Base-by-base conservation (phyloP, 2,888 invertebrate genomes). In the Oxystoma pomonae region DNA sequence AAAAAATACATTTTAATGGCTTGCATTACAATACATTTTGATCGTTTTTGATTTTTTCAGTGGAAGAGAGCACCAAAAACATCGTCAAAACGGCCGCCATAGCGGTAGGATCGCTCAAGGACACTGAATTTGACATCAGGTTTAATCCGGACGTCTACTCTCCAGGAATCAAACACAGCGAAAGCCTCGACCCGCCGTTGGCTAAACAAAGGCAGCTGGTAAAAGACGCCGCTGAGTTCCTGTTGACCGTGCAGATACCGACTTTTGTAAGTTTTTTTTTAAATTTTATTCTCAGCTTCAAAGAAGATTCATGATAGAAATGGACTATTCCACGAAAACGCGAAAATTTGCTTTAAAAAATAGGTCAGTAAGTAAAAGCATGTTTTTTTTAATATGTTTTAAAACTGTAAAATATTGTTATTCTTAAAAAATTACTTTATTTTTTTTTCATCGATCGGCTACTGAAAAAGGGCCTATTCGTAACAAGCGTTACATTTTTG, bases 141-240 rank as follows among this genome's bases (percentile, higher is more conserved):
- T 99, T 99, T 82, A 99, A 99, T 83, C 97, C 98, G 0, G 99
- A 99, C 82, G 96, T 98, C 66, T 98, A 93, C 82, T 98, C 98
- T 9, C 92, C 94, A 0, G 95, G 95, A 60, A 97, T 99, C 65
- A 86, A 85, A 63, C 97, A 98, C 82, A 85, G 87, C 17, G 88
- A 91, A 71, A 88, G 18, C 87, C 89, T 75, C 78, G 87, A 69
- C 83, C 87, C 62, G 86, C 88, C 71, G 12, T 82, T 96, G 60
- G 85, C 88, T 68, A 91, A 90, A 76, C 96, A 98, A 79, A 87
- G 93, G 63, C 91, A 94, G 70, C 84, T 98, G 5, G 93, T 98
- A 1, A 92, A 93, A 78, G 98, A 98, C 80, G 98, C 96, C 0
- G 96, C 97, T 0, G 95, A 97, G 71, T 98, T 97, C 83, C 82